These are phyloP conservation scores for Chalcosyrphus nemorum DNA, from an alignment of 2,888 invertebrate species.

Conservation along the genomic window DNA sequence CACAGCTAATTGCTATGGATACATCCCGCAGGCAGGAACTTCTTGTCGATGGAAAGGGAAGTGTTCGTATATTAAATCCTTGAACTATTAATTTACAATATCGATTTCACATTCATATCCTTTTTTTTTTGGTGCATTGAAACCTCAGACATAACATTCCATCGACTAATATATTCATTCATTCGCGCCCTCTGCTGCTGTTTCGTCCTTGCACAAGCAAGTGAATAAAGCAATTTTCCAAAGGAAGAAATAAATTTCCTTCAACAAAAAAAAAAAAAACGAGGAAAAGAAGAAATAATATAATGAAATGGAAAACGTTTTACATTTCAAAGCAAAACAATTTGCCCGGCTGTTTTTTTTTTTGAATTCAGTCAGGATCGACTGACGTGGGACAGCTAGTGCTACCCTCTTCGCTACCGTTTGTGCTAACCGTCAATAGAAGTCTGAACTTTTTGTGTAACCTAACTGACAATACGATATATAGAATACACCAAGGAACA, in stretches of 20 bases:
- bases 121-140: not conserved
- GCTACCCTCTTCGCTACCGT: constrained; percentile 5
- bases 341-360: constrained; percentile 35
- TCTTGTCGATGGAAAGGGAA: too few species aligned
- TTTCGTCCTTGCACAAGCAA: constrained; percentile 19
- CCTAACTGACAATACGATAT: constrained; percentile 38
- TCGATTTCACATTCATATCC: not conserved
- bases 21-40: not conserved
- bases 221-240: constrained; percentile 66
- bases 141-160: constrained; percentile 56
- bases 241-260: constrained; percentile 58
- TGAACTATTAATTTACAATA: not conserved
- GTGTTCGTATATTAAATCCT: too few species aligned
- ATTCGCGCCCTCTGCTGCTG: constrained; percentile 51
- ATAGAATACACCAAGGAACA: not conserved
- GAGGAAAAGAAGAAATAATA: constrained; percentile 54
- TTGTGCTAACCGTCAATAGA: constrained; percentile 59
- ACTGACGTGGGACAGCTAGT: constrained; percentile 66
- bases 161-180: constrained; percentile 61
- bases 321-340: constrained; percentile 67
- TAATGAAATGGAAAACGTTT: constrained; percentile 72
- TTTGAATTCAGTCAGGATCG: constrained; percentile 30
- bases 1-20: constrained; percentile 19
- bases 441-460: constrained; percentile 44
- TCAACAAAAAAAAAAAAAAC: not conserved